A percentile compares a stretch with the other conserved stretches of the same genome.
Evolutionary conservation across 2,113 vertebrate genomes (phyloP).

Genomic region (Stegostoma tigrinum): DNA sequence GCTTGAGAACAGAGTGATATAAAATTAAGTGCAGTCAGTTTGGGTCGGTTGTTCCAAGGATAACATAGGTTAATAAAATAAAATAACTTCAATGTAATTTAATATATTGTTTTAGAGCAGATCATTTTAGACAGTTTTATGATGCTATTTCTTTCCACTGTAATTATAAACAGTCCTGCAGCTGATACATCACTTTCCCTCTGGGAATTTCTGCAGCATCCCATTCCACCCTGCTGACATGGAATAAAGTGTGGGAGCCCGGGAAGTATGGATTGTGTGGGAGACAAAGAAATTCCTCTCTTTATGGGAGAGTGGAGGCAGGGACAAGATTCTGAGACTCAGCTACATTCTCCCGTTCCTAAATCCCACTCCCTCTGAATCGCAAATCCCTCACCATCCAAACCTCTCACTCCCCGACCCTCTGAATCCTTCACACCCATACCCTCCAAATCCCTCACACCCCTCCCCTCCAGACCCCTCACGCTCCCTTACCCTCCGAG

Average conservation of each 20-base stretch:
- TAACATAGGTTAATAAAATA: conserved; percentile 19
- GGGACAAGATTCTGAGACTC: neutral
- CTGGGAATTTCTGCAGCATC: neutral
- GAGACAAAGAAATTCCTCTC: neutral
- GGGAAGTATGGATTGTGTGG: neutral
- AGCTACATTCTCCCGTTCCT: neutral
- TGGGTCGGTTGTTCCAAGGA: neutral
- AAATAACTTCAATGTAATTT: conserved; percentile 13
- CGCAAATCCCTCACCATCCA: no score
- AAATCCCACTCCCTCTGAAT: neutral
- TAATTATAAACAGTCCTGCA: conserved; percentile 4
- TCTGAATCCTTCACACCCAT: no score
- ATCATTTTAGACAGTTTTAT: conserved; percentile 3
- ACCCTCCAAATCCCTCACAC: no score
- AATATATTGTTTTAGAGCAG: conserved; percentile 8
- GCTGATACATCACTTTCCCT: neutral
- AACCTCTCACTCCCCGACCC: no score
- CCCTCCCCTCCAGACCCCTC: no score
- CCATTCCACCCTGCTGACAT: neutral
- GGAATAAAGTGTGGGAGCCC: neutral
- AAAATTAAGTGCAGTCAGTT: neutral
- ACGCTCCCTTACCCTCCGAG: no score
- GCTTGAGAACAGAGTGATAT: neutral
- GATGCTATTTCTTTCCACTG: neutral
- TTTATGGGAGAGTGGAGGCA: neutral